A percentile compares a stretch with the other conserved stretches of the same genome.
These are phyloP conservation scores for Tetranychus piercei DNA, from an alignment of 2,888 invertebrate species.

Conservation along the genomic window DNA sequence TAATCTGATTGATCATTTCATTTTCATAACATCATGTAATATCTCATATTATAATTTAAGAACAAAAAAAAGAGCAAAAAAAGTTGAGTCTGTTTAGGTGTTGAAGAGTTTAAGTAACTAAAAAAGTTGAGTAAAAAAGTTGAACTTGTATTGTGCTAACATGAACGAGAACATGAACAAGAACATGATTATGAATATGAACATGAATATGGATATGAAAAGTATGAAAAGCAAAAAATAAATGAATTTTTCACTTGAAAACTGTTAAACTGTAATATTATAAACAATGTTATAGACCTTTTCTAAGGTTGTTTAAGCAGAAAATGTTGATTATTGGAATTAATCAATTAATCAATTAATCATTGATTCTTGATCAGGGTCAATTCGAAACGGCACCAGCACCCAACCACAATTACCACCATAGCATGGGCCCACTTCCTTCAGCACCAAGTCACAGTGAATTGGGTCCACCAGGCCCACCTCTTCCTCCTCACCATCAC, in stretches of 20 bases:
- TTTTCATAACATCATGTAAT: background rate
- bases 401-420: background rate
- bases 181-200: no score
- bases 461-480: background rate
- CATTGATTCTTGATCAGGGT: background rate
- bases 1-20: conserved; percentile 2
- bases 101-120: no score
- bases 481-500: background rate
- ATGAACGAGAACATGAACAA: no score
- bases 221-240: no score
- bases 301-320: no score
- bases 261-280: background rate
- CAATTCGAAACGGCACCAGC: background rate
- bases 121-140: no score
- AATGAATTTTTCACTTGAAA: background rate
- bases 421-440: background rate
- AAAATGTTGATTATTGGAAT: background rate
- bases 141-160: no score
- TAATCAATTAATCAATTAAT: background rate
- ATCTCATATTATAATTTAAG: no score
- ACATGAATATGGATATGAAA: no score
- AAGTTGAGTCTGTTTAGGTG: no score
- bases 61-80: no score
- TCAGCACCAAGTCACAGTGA: conserved; percentile 3
- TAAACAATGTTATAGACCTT: no score